Evolutionary conservation across 1,140 invertebrate genomes (phyloP), one percentile per base, ranked within the genome.

Genomic region (Metopolophium dirhodum): DNA sequence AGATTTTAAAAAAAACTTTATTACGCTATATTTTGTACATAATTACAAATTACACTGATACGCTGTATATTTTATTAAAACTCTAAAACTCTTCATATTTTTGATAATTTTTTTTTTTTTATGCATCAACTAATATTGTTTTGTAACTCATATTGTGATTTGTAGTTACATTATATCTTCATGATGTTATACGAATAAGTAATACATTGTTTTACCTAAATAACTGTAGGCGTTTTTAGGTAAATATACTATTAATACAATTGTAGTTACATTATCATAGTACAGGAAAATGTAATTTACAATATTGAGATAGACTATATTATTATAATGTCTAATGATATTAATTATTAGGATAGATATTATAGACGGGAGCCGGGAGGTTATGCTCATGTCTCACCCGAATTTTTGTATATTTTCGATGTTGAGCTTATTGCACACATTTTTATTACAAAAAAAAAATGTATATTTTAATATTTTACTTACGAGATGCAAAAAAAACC

Each of bases 401-500:
- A 30, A 14, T 30, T 14, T n/a, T 68, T 30, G 22, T 18, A 4
- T 77, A 77, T 77, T 77, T n/a, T 77, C 30, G 14, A 77, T 35
- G 6, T 18, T 18, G 14, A 35, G 4, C 14, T 77, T 0, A 77
- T 77, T 1, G 0, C 23, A 35, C n/a, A 77, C 30, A 35, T n/a
- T 77, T n/a, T 14, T n/a, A 77, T 18, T 18, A 11, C 61, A 4
- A 6, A 77, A 77, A 77, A 77, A 30, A n/a, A 20, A 77, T 1
- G 3, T n/a, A 18, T n/a, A n/a, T 68, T 68, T 68, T 18, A 68
- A n/a, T 9, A 22, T 49, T n/a, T 41, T 57, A 91, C 90, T 91
- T 45, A 91, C 90, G 61, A 9, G 90, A 88, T 45, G 82, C 51
- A n/a, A 93, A 87, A 87, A 23, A 93, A n/a, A 47, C 82, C 93